Conservation (phyloP, 2,797 vertebrate genomes). For the Pseudomugil tenellus region DNA sequence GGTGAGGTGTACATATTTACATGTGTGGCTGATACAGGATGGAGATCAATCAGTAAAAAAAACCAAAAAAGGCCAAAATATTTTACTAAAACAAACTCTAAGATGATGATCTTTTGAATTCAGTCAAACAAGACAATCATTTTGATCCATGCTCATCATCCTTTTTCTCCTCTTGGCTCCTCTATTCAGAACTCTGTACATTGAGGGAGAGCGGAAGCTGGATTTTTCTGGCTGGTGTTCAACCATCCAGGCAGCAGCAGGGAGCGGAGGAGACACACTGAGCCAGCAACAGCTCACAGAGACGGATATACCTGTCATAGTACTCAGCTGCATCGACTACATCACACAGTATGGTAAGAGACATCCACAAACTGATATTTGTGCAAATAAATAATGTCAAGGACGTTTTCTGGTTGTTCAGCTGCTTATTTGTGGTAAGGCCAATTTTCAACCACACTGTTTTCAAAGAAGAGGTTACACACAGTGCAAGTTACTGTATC, state of each 20-base stretch:
- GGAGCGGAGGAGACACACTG: slow-evolving; percentile 88
- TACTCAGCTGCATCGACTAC: slow-evolving; percentile 91
- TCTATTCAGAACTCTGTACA: slow-evolving; percentile 88
- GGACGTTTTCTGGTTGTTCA: not conserved
- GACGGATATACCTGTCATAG: slow-evolving; percentile 89
- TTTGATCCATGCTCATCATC: not conserved
- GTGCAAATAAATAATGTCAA: not conserved
- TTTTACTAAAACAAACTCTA: not conserved
- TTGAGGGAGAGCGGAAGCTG: slow-evolving; percentile 90
- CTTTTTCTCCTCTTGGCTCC: not conserved
- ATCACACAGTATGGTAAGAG: slow-evolving; percentile 91
- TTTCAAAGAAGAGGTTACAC: not conserved
- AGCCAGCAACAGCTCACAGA: slow-evolving; percentile 94
- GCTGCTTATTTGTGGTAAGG: not conserved
- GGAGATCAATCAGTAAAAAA: too few relatives aligned
- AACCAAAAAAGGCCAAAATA: too few relatives aligned
- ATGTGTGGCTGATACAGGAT: not conserved
- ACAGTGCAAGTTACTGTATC: not conserved
- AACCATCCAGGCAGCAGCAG: slow-evolving; percentile 89
- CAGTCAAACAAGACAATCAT: too few relatives aligned
- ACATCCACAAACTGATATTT: not conserved
- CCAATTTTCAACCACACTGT: not conserved
- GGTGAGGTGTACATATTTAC: too few relatives aligned
- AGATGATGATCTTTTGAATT: not conserved
- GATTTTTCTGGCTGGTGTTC: slow-evolving; percentile 90